Conservation (phyloP, 2,888 invertebrate species). For the Miltochrista miniata region DNA sequence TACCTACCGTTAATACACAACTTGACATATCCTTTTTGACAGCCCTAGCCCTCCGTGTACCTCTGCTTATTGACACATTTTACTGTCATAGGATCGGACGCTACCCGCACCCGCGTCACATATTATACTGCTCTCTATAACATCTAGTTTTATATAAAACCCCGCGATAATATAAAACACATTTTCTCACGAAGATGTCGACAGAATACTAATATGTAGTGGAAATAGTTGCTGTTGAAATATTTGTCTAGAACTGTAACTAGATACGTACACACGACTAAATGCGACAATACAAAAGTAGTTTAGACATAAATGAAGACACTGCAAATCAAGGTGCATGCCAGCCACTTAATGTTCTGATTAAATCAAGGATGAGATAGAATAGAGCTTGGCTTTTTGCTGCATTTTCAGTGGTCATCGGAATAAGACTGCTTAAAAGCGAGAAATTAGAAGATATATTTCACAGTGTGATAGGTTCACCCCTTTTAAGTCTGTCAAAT, state of each 20-base stretch:
- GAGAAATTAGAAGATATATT: too few relatives aligned
- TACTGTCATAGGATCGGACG: conserved; percentile 45
- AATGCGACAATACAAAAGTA: not conserved
- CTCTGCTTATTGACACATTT: conserved; percentile 46
- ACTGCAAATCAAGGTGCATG: not conserved
- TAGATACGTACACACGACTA: not conserved
- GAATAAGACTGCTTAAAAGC: too few relatives aligned
- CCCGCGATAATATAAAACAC: conserved; percentile 35
- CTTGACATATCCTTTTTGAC: not conserved
- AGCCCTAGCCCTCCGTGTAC: conserved; percentile 9
- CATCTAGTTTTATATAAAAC: conserved; percentile 35
- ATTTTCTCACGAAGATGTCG: conserved; percentile 23
- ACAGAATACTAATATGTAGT: conserved; percentile 28
- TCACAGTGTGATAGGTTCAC: too few relatives aligned
- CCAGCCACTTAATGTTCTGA: too few relatives aligned
- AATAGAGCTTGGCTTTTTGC: too few relatives aligned
- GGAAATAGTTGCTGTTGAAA: not conserved
- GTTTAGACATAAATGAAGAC: not conserved
- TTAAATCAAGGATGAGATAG: too few relatives aligned
- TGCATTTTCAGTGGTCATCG: too few relatives aligned
- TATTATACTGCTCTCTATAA: conserved; percentile 29
- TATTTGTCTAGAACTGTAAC: not conserved
- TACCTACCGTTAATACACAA: too few relatives aligned
- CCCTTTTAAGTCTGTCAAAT: too few relatives aligned
- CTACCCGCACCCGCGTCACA: conserved; percentile 8